Evolutionary conservation across 2,113 vertebrate species (phyloP).

Genomic region (Grammomys dolichurus): DNA sequence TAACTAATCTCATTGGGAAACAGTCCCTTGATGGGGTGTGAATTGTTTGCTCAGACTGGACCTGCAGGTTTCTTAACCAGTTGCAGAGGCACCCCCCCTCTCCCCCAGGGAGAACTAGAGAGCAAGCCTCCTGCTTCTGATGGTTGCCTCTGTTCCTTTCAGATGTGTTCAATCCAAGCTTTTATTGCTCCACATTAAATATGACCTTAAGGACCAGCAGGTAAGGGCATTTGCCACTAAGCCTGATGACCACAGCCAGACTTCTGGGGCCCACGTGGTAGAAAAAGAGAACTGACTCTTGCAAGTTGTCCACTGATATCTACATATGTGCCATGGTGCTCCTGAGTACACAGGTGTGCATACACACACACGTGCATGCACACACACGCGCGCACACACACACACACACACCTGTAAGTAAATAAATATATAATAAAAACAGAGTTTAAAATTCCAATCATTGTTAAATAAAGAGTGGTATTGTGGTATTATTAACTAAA

Average conservation of each 20-base stretch:
- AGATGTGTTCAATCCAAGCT: neutral
- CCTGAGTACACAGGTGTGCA: neutral
- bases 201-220: neutral
- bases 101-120: neutral
- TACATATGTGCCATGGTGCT: neutral
- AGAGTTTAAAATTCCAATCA: neutral
- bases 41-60: neutral
- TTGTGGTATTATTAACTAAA: neutral
- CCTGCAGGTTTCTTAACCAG: neutral
- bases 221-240: neutral
- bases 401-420: neutral
- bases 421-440: neutral
- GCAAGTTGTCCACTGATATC: neutral
- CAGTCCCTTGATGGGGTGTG: neutral
- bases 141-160: neutral
- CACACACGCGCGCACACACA: neutral
- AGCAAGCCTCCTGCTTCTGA: neutral
- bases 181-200: conserved; percentile 14
- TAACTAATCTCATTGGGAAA: neutral
- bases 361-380: no score
- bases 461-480: neutral
- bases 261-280: neutral
- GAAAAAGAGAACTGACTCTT: neutral
- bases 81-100: neutral
- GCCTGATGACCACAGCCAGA: neutral